Conservation (phyloP, 2,113 vertebrate species). For the Sylvicapra grimmia region DNA sequence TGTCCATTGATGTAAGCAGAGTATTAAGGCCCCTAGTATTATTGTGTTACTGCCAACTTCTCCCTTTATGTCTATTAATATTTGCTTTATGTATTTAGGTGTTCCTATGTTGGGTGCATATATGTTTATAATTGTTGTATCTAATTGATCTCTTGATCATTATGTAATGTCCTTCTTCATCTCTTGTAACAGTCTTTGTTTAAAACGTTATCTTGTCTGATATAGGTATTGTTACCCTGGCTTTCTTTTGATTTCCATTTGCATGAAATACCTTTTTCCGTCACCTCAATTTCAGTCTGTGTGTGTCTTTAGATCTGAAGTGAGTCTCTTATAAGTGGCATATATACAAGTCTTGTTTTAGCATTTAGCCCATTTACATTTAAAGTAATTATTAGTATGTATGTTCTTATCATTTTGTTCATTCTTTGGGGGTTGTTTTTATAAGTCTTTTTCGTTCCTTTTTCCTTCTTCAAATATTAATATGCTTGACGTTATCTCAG, state of each 20-base stretch:
- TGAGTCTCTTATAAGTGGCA: not conserved
- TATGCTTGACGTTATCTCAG: not conserved
- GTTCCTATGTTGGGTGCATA: not conserved
- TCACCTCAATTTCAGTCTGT: not conserved
- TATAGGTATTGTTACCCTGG: not conserved
- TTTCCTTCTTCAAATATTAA: not conserved
- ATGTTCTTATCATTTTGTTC: not conserved
- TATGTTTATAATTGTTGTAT: not conserved
- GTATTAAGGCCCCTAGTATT: not conserved
- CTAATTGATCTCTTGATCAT: not conserved
- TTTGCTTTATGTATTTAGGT: not conserved
- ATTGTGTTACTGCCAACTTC: not conserved
- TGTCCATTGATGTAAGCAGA: not conserved
- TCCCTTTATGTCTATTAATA: not conserved
- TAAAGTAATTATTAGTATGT: not conserved
- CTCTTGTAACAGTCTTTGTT: not conserved
- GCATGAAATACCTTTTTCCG: not conserved
- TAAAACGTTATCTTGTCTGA: not conserved
- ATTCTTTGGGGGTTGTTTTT: not conserved
- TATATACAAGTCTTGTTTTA: not conserved
- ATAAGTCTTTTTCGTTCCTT: not conserved
- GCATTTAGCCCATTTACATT: not conserved
- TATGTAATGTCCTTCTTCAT: not conserved
- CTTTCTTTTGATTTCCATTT: not conserved
- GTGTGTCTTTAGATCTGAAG: not conserved